These are phyloP conservation scores for Ptychoptera albimana DNA, from an alignment of 2,888 invertebrate species.

Conservation along the genomic window DNA sequence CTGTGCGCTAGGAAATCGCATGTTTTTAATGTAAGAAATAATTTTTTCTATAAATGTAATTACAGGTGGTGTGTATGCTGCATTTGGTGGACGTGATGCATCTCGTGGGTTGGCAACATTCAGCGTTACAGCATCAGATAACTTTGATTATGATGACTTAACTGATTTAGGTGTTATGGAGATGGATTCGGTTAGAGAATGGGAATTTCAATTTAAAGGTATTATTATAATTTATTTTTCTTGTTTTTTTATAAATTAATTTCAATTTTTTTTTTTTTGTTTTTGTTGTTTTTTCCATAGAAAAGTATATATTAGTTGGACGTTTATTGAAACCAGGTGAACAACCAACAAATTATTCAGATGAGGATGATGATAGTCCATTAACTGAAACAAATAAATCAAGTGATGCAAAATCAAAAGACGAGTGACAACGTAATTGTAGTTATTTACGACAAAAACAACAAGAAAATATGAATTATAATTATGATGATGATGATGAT, in stretches of 20 bases:
- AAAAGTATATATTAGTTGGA: conserved; percentile 87
- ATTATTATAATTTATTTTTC: conserved; percentile 13
- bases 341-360: conserved; percentile 76
- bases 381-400: conserved; percentile 6
- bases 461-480: neutral
- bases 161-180: conserved; percentile 84
- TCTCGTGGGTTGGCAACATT: conserved; percentile 91
- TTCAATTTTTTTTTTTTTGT: conserved; percentile 10
- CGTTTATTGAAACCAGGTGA: conserved; percentile 82
- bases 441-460: neutral
- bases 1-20: neutral
- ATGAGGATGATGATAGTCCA: conserved; percentile 47
- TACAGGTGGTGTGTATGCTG: conserved; percentile 81
- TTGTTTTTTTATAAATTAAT: neutral
- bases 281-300: conserved; percentile 32
- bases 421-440: conserved; percentile 3
- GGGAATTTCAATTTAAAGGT: conserved; percentile 97
- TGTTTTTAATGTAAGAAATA: conserved; percentile 1
- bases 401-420: conserved; percentile 12
- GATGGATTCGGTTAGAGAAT: conserved; percentile 90
- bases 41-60: conserved; percentile 6
- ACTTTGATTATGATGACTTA: conserved; percentile 85
- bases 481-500: neutral
- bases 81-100: conserved; percentile 91
- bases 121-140: conserved; percentile 60